Evolutionary conservation across 92 coral and sea anemone species (phyloP).

Genomic region (Heliopora coerulea): DNA sequence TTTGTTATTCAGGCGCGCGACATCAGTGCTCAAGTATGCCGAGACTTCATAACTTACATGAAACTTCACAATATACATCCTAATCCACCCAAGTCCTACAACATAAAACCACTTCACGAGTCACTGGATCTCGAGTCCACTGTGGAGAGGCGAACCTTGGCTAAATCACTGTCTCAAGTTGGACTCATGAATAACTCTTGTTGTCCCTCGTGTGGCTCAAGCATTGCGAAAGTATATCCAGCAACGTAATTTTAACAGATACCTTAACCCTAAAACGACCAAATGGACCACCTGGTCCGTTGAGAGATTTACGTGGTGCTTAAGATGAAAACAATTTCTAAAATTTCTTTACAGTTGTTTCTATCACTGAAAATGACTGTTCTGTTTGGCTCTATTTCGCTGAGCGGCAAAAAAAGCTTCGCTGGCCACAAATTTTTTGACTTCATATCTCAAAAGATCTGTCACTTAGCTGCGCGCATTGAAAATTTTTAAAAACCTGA

Average conservation of each 20-base stretch:
- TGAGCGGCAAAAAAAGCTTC: no score
- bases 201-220: conserved; percentile 36
- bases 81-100: neutral
- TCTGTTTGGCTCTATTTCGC: no score
- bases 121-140: conserved; percentile 26
- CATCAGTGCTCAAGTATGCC: conserved; percentile 33
- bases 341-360: no score
- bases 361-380: no score
- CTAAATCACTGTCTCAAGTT: conserved; percentile 27
- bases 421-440: no score
- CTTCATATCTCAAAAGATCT: no score
- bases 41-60: conserved; percentile 27
- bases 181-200: neutral
- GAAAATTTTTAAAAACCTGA: no score
- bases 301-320: no score
- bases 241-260: neutral
- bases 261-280: no score
- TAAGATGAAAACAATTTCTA: no score
- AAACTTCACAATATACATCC: conserved; percentile 16
- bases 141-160: conserved; percentile 8
- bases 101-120: conserved; percentile 28
- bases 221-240: conserved; percentile 17
- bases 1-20: neutral
- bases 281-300: no score
- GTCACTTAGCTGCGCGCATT: no score